A percentile compares a stretch with the other conserved stretches of the same genome.
phyloP scores from a whole-genome alignment of 2,888 invertebrate genomes.

The Hofmannophila pseudospretella region DNA sequence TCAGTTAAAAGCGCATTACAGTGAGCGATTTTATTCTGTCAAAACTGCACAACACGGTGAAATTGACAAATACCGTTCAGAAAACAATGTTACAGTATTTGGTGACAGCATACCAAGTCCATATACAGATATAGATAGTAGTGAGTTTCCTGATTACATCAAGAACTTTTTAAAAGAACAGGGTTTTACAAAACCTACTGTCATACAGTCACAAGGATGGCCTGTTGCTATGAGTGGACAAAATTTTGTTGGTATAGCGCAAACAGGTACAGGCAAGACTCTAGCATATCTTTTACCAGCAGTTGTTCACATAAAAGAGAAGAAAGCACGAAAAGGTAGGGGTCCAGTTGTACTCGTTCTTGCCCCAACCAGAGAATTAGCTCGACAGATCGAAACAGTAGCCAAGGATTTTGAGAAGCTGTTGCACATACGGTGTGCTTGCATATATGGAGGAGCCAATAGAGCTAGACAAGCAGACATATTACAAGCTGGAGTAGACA shows the following conservation, averaged over 20 bases:
- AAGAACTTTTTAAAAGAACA: constrained; percentile 79
- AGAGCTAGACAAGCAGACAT: constrained; percentile 81
- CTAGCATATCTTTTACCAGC: constrained; percentile 88
- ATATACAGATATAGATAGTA: constrained; percentile 84
- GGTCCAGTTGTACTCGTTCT: constrained; percentile 90
- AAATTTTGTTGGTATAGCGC: constrained; percentile 92
- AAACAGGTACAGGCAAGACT: constrained; percentile 89
- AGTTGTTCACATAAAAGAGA: constrained; percentile 89
- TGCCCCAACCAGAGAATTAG: constrained; percentile 87
- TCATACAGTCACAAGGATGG: constrained; percentile 92
- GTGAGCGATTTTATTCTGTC: constrained; percentile 40
- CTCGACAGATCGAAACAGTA: constrained; percentile 88
- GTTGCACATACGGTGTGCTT: constrained; percentile 85
- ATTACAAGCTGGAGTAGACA: constrained; percentile 85
- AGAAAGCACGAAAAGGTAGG: constrained; percentile 82
- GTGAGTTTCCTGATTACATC: constrained; percentile 85
- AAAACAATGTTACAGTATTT: constrained; percentile 84
- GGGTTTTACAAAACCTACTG: constrained; percentile 84
- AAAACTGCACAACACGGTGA: constrained; percentile 56
- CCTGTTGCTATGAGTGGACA: constrained; percentile 87
- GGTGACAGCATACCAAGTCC: constrained; percentile 86
- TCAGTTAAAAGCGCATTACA: constrained; percentile 12
- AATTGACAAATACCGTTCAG: constrained; percentile 79
- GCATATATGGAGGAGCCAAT: constrained; percentile 92
- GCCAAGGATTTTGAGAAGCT: constrained; percentile 85